phyloP scores from a whole-genome alignment of 1,140 invertebrate species.

The Maconellicoccus hirsutus region DNA sequence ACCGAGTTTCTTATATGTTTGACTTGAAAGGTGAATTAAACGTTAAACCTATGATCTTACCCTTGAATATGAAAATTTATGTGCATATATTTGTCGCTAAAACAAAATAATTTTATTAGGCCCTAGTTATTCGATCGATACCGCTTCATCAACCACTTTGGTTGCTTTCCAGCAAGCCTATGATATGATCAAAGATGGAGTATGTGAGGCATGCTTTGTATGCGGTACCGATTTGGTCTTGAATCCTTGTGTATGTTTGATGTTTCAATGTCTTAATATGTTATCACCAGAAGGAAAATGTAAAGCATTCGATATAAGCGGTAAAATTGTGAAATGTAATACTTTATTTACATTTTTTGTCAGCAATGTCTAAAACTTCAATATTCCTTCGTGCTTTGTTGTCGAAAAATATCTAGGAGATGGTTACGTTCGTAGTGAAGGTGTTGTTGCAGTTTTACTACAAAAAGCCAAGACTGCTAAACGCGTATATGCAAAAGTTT shows the following conservation, averaged over 20 bases:
- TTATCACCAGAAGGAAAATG: slow-evolving; percentile 26
- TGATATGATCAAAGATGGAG: slow-evolving; percentile 41
- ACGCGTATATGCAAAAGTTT: slow-evolving; percentile 46
- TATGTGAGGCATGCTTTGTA: slow-evolving; percentile 52
- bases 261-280: slow-evolving; percentile 34
- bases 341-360: too few relatives aligned
- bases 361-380: not conserved
- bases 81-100: not conserved
- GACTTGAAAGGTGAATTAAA: slow-evolving; percentile 43
- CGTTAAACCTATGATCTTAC: not conserved
- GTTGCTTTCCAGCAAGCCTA: slow-evolving; percentile 36
- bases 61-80: not conserved
- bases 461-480: slow-evolving; percentile 42
- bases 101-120: slow-evolving; percentile 19
- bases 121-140: slow-evolving; percentile 29
- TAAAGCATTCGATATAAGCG: slow-evolving; percentile 24
- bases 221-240: slow-evolving; percentile 45
- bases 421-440: slow-evolving; percentile 53
- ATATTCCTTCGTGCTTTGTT: not conserved
- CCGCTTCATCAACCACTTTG: slow-evolving; percentile 27
- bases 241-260: slow-evolving; percentile 44
- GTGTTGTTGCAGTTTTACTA: slow-evolving; percentile 43
- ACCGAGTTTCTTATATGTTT: slow-evolving; percentile 50
- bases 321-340: slow-evolving; percentile 21
- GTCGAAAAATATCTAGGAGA: slow-evolving; percentile 39